phyloP scores from a whole-genome alignment of 1,140 invertebrate genomes.

The Bombus fervidus region DNA sequence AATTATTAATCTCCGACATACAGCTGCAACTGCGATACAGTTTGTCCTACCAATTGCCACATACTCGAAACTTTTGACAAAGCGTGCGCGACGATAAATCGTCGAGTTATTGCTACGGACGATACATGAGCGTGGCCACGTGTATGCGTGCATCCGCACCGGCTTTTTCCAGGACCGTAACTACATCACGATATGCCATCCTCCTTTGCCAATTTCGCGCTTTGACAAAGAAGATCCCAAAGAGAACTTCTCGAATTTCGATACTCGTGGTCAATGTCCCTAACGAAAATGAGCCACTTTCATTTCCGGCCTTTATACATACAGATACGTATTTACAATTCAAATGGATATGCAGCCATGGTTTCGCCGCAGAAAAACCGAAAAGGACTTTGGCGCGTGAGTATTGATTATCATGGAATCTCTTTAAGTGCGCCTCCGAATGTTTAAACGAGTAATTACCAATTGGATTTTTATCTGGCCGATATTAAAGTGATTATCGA shows the following conservation, averaged over 20 bases:
- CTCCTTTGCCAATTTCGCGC: background rate
- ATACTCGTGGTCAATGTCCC: too few species aligned
- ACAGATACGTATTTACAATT: background rate
- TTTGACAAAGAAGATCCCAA: background rate
- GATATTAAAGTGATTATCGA: background rate
- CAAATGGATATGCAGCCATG: background rate
- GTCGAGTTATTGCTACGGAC: background rate
- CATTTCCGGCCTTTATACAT: background rate
- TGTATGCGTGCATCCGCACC: background rate
- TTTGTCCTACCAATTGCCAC: background rate
- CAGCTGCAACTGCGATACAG: too few species aligned
- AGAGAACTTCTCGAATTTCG: background rate
- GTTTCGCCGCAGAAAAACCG: background rate
- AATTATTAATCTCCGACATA: background rate
- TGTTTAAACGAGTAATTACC: conserved; percentile 2
- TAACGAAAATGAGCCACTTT: background rate
- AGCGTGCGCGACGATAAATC: background rate
- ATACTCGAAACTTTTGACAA: conserved; percentile 10
- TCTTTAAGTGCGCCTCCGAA: conserved; percentile 30
- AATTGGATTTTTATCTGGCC: conserved; percentile 10
- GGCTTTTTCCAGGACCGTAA: conserved; percentile 15
- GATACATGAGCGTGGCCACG: background rate
- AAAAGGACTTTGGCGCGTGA: background rate
- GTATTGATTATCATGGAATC: conserved; percentile 47
- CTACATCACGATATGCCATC: background rate